A percentile compares a stretch with the other conserved stretches of the same genome.
Evolutionary conservation across 2,113 vertebrate genomes (phyloP).

Genomic region (Phalacrocorax carbo): DNA sequence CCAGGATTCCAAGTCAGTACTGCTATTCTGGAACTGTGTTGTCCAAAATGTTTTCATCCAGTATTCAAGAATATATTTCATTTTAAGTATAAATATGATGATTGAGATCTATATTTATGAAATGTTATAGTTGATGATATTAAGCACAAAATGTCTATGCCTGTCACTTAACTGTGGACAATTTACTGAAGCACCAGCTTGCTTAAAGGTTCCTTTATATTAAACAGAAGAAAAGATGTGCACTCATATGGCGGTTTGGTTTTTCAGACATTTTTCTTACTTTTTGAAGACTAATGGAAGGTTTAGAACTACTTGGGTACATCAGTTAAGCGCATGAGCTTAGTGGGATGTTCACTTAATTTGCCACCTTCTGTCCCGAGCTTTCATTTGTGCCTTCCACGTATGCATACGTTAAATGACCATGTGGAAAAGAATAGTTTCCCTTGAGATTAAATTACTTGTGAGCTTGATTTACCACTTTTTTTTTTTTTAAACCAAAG

Average conservation of each 20-base stretch:
- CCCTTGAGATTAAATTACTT: background rate
- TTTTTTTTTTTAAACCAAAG: background rate
- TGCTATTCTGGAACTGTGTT: background rate
- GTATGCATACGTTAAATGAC: accelerated
- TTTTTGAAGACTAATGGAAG: background rate
- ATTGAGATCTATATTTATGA: background rate
- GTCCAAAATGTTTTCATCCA: background rate
- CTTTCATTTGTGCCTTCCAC: background rate
- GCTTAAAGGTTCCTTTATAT: background rate
- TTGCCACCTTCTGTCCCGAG: background rate
- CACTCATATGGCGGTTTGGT: background rate
- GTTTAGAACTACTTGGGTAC: background rate
- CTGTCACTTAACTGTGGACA: background rate
- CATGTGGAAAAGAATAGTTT: background rate
- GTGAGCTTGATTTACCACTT: background rate
- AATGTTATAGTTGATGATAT: background rate
- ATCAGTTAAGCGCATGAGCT: background rate
- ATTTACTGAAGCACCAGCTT: background rate
- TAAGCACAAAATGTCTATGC: background rate
- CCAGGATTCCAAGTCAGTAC: background rate
- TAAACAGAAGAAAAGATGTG: background rate
- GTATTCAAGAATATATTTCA: background rate
- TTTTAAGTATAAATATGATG: background rate
- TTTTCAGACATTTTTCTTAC: background rate
- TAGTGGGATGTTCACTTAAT: background rate